These are phyloP conservation scores for Sinonovacula constricta DNA, from an alignment of 1,140 invertebrate genomes.

Conservation along the genomic window DNA sequence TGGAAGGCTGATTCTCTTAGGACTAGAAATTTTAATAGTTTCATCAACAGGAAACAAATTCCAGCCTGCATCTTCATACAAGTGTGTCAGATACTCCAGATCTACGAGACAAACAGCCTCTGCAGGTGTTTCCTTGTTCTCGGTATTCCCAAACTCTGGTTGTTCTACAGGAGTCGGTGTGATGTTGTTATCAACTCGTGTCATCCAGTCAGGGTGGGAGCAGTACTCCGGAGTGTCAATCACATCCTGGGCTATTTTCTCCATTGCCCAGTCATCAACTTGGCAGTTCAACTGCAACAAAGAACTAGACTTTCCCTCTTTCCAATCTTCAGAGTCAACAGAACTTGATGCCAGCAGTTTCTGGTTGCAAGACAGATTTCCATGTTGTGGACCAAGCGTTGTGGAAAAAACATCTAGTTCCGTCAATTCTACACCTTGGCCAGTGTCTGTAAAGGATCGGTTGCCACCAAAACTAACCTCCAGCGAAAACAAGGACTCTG, in stretches of 20 bases:
- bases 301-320: too few relatives aligned
- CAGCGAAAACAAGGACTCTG: neutral
- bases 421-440: too few relatives aligned
- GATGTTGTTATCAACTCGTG: constrained; percentile 8
- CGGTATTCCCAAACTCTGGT: neutral
- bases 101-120: constrained; percentile 37
- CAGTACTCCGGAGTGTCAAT: neutral
- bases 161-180: constrained; percentile 45
- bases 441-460: neutral
- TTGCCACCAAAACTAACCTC: neutral
- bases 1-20: constrained; percentile 5
- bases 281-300: too few relatives aligned
- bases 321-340: too few relatives aligned
- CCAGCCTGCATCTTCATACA: constrained; percentile 24
- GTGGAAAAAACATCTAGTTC: neutral
- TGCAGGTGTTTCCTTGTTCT: neutral
- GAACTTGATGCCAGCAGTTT: too few relatives aligned
- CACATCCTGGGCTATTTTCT: too few relatives aligned
- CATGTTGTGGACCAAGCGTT: neutral
- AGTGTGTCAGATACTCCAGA: constrained; percentile 37
- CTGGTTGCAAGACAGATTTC: too few relatives aligned
- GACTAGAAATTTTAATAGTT: neutral
- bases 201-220: neutral
- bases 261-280: too few relatives aligned
- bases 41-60: constrained; percentile 27